A percentile compares a stretch with the other conserved stretches of the same genome.
phyloP scores from a whole-genome alignment of 2,797 vertebrate genomes.

The Lophotriccus pileatus region DNA sequence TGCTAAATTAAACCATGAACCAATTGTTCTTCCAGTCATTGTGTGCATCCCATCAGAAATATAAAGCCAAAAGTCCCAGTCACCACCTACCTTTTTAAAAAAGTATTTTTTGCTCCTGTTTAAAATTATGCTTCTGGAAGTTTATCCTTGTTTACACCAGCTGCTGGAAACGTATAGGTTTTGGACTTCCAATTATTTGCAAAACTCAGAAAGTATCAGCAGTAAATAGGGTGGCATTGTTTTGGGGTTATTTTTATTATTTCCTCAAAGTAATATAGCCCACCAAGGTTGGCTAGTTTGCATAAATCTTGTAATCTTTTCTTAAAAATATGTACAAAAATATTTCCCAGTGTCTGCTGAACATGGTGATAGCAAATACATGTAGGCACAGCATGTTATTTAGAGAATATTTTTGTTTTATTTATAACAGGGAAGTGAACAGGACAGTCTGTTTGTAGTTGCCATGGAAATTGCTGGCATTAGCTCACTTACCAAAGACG shows the following conservation, averaged over 20 bases:
- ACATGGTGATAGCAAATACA: conserved; percentile 55
- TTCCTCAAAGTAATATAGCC: conserved; percentile 22
- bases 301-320: conserved; percentile 35
- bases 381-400: conserved; percentile 42
- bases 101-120: not conserved
- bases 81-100: not conserved
- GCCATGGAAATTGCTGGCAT: conserved; percentile 66
- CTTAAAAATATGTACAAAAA: conserved; percentile 29
- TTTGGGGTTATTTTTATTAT: conserved; percentile 39
- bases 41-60: not conserved
- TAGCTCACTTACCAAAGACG: conserved; percentile 47
- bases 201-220: not conserved
- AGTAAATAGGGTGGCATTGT: not conserved
- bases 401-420: conserved; percentile 66
- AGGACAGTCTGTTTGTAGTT: conserved; percentile 65
- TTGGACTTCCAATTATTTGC: not conserved
- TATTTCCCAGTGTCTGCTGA: conserved; percentile 40
- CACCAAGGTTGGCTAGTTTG: not conserved
- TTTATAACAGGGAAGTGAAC: conserved; percentile 57
- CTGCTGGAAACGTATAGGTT: not conserved
- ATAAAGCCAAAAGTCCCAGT: not conserved
- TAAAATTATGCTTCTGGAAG: not conserved
- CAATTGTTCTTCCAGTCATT: not conserved
- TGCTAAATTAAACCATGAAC: not conserved
- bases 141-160: not conserved